Conservation (phyloP, 1,140 invertebrate genomes). For the Panonychus citri region DNA sequence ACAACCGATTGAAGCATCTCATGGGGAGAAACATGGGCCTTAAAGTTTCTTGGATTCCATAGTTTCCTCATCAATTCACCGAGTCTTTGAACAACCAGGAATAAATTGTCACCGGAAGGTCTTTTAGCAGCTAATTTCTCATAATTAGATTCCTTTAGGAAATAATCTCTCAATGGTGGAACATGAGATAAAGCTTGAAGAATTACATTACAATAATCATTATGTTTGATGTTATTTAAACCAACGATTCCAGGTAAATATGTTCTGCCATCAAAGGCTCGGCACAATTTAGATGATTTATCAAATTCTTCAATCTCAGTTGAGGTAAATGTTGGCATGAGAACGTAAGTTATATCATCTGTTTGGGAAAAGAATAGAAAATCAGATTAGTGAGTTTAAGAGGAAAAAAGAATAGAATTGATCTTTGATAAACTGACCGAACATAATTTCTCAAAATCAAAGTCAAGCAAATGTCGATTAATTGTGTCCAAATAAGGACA, state of each 20-base stretch:
- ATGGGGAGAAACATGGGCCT: conserved; percentile 96
- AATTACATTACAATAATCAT: conserved; percentile 98
- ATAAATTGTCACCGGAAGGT: conserved; percentile 72
- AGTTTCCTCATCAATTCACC: conserved; percentile 91
- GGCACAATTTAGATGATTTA: conserved; percentile 54
- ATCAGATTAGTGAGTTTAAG: too few relatives aligned
- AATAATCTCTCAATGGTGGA: conserved; percentile 75
- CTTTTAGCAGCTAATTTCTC: conserved; percentile 43
- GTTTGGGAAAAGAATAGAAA: neutral
- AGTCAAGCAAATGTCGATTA: conserved; percentile 82
- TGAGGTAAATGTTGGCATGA: conserved; percentile 84
- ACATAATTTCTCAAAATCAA: conserved; percentile 99
- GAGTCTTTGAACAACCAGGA: conserved; percentile 81
- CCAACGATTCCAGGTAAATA: conserved; percentile 70
- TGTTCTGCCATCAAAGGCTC: conserved; percentile 86
- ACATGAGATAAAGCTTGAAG: conserved; percentile 84
- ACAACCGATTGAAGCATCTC: conserved; percentile 99
- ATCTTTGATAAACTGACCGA: conserved; percentile 92
- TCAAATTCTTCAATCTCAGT: conserved; percentile 60
- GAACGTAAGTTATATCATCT: conserved; percentile 42
- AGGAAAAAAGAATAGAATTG: conserved; percentile 62
- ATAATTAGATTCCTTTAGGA: conserved; percentile 81
- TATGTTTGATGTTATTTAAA: conserved; percentile 96
- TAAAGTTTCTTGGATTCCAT: conserved; percentile 98
- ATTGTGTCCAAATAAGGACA: conserved; percentile 95